Base-by-base conservation (phyloP, 2,797 vertebrate species). In the Neosilurus hyrtlii region DNA sequence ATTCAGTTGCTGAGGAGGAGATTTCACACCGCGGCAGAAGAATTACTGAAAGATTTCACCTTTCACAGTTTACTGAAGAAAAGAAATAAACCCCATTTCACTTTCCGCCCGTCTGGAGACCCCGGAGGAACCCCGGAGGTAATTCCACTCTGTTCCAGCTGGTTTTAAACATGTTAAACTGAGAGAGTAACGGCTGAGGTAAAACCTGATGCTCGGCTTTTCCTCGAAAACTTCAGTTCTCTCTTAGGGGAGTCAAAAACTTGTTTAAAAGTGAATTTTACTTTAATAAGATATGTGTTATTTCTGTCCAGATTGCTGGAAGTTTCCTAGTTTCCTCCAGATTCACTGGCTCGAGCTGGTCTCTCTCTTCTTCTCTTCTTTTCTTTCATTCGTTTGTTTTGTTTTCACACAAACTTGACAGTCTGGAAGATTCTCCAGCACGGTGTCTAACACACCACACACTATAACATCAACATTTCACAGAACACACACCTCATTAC, bases 71-170 rank as follows among this genome's bases (percentile, higher is more conserved):
- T 26, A 61, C 16, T 65, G 12, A 18, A 4, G 35, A 7, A 12
- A 10, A 9, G 0, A 18, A 30, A 65, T 24, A 67, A 61, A 20
- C 15, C 80, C 81, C 10, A 35, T 81, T 30, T 80, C 84, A 83
- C 15, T 61, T 93, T 43, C 4, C 43, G 43, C 0, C 43, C 93
- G 92, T 94, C 93, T 80, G 89, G 59, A 63, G 90, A 87, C 57
- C 87, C 88, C 0, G 89, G 30, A 62, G 90, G 86, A 22, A 84
- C 57, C 73, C 88, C 83, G 71, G 91, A 93, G 93, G 93, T 94
- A 84, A 84, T 51, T 43, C 22, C 54, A 8, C 22, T 16, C 16
- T 79, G 62, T 18, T 35, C 4, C 12, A 43, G 1, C 18, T 14
- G 12, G 11, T 9, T 30, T 30, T 30, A 0, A 9, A 1, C 15